A percentile compares a stretch with the other conserved stretches of the same genome.
These are phyloP conservation scores for Calephelis nemesis DNA, from an alignment of 1,140 invertebrate species.

Conservation along the genomic window DNA sequence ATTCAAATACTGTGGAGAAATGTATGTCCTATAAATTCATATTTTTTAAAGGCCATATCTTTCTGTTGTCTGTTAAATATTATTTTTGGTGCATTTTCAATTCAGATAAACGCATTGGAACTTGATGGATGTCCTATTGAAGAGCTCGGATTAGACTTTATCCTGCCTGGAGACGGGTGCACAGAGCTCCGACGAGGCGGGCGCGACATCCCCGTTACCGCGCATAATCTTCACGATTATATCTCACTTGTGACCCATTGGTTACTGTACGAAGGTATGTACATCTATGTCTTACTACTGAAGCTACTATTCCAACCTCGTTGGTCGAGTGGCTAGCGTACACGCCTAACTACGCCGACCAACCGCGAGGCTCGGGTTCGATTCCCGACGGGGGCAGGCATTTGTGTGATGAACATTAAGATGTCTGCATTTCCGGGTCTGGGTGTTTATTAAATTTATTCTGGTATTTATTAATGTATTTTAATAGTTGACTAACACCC, in stretches of 20 bases:
- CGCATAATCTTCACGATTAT: conserved; percentile 97
- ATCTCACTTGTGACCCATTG: conserved; percentile 89
- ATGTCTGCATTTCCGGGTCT: too few relatives aligned
- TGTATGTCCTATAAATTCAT: neutral
- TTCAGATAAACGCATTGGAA: conserved; percentile 86
- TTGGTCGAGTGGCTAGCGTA: too few relatives aligned
- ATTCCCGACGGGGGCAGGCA: too few relatives aligned
- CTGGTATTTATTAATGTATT: too few relatives aligned
- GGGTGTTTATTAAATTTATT: too few relatives aligned
- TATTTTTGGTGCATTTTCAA: neutral
- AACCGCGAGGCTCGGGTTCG: too few relatives aligned
- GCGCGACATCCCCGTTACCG: conserved; percentile 91
- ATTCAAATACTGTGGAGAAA: too few relatives aligned
- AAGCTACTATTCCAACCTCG: too few relatives aligned
- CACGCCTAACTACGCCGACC: too few relatives aligned
- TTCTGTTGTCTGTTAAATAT: neutral
- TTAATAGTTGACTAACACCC: too few relatives aligned
- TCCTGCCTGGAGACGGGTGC: conserved; percentile 94
- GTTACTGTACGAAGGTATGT: conserved; percentile 89
- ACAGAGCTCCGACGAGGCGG: conserved; percentile 97
- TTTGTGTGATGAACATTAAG: too few relatives aligned
- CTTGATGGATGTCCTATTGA: conserved; percentile 95
- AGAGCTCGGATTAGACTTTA: conserved; percentile 96
- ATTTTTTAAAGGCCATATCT: neutral
- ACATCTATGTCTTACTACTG: too few relatives aligned